Evolutionary conservation across 2,113 vertebrate genomes (phyloP), one percentile per base, ranked within the genome.

Genomic region (Galbula dea): DNA sequence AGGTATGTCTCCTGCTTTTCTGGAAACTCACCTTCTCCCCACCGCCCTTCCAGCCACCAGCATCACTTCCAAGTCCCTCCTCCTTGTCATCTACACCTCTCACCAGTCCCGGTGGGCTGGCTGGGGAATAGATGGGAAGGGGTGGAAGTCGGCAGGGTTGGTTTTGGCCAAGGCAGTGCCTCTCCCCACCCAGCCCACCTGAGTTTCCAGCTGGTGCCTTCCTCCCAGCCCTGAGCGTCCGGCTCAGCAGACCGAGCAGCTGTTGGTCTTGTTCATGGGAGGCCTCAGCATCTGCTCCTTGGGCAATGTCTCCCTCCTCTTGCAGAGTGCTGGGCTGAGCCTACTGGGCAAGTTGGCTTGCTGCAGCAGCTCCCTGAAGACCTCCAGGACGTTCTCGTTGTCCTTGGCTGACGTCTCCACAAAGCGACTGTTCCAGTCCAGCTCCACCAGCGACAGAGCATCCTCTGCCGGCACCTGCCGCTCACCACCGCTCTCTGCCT

Each of bases 241-340:
- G 7, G 57, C 91, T 98, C 98, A 99, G 51, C 98, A 98, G 96
- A 99, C 63, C 3, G 96, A 96, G 81, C 99, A 99, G 97, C 98
- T 99, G 97, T 99, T 99, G 97, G 99, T 98, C 94, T 99, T 99
- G 97, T 99, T 99, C 98, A 99, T 99, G 84, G 99, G 99, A 0
- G 98, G 99, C 72, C 98, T 88, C 48, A 97, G 82, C 32, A 86
- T 82, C 32, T 88, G 96, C 94, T 98, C 98, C 67, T 98, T 98
- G 23, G 98, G 98, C 67, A 99, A 97, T 11, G 99, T 99, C 97
- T 99, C 98, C 84, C 98, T 97, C 84, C 99, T 98, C 79, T 98
- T 97, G 58, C 98, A 97, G 52, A 99, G 96, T 1, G 98, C 98
- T 0, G 98, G 98, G 95, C 99, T 98, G 90, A 99, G 97, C 41